phyloP scores from a whole-genome alignment of 2,113 vertebrate species.

The Gavia stellata region DNA sequence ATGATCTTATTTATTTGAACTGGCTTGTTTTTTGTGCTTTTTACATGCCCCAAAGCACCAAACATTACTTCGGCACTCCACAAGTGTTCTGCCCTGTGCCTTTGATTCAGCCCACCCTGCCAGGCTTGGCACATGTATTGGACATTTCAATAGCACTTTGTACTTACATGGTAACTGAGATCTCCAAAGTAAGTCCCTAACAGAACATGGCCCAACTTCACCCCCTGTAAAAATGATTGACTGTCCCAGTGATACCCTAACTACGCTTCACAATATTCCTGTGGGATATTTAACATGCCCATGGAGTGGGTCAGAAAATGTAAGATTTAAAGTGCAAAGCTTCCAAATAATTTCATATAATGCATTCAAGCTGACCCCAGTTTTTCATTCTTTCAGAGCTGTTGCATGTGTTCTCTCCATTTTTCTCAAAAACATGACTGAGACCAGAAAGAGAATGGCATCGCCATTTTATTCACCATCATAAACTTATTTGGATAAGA shows the following conservation, averaged over 20 bases:
- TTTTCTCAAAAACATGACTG: neutral
- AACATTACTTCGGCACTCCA: neutral
- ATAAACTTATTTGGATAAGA: neutral
- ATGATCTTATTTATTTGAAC: slow-evolving; percentile 7
- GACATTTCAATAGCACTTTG: neutral
- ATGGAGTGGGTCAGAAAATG: neutral
- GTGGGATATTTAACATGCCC: neutral
- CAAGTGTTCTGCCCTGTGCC: neutral
- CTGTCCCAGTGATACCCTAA: neutral
- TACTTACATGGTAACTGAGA: neutral
- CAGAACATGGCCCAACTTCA: neutral
- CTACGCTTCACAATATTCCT: neutral
- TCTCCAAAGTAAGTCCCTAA: neutral
- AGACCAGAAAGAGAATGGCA: neutral
- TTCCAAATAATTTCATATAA: neutral
- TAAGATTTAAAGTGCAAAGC: neutral
- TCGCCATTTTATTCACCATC: neutral
- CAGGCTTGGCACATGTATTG: neutral
- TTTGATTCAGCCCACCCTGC: neutral
- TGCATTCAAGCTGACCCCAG: neutral
- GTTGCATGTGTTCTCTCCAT: neutral
- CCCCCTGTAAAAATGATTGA: neutral
- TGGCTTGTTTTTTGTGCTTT: neutral
- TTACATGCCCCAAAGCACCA: neutral
- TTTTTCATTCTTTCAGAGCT: neutral